Percentiles rank a stretch among this genome's conserved stretches.
Conservation (phyloP, 2,888 invertebrate species). For the Phoronis australis region DNA sequence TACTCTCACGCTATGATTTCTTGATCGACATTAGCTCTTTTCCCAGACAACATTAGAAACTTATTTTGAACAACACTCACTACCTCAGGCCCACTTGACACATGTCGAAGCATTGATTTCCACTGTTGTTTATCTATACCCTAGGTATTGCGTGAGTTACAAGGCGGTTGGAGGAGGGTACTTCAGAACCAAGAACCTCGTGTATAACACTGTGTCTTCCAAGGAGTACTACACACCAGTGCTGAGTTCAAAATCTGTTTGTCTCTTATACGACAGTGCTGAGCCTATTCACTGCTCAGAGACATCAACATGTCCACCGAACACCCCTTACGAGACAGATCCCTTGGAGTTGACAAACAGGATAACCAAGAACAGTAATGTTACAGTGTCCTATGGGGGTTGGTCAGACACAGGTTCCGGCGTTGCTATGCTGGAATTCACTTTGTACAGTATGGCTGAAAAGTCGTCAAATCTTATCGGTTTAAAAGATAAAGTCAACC, state of each 20-base stretch:
- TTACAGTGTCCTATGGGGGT: constrained; percentile 6
- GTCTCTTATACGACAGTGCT: constrained; percentile 2
- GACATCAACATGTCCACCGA: not conserved
- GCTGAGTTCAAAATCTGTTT: not conserved
- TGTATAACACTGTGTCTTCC: not conserved
- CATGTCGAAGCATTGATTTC: no score
- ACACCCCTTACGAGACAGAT: no score
- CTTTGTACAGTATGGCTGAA: no score
- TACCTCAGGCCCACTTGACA: no score
- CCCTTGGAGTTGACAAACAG: no score
- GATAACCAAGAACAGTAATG: not conserved
- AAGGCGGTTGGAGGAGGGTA: not conserved
- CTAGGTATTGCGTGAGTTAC: not conserved
- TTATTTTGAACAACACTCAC: no score
- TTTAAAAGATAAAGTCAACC: no score
- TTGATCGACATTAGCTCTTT: no score
- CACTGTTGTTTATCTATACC: not conserved
- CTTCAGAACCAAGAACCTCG: not conserved
- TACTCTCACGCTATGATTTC: no score
- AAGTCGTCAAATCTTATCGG: no score
- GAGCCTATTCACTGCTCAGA: constrained; percentile 4
- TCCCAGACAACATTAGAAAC: no score
- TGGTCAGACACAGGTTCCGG: constrained; percentile 19
- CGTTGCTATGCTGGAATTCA: constrained; percentile 15
- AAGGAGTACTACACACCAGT: not conserved